These are phyloP conservation scores for Eueremaeus valkanovi DNA, from an alignment of 2,888 invertebrate genomes.

Conservation along the genomic window DNA sequence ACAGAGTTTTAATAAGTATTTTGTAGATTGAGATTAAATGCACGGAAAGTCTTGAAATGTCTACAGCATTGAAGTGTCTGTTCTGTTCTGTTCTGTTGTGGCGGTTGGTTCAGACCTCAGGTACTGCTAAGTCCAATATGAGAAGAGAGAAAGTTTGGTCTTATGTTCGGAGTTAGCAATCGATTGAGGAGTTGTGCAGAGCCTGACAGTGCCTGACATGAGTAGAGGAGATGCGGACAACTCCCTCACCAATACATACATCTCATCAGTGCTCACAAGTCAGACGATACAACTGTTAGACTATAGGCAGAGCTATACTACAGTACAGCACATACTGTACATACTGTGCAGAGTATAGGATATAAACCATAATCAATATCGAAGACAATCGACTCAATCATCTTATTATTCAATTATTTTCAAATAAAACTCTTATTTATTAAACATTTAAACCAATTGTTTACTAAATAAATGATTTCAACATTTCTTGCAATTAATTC, in stretches of 20 bases:
- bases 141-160: not conserved
- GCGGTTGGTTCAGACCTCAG: too few species aligned
- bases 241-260: constrained; percentile 32
- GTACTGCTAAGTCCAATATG: too few species aligned
- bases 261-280: not conserved
- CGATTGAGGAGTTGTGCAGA: constrained; percentile 20
- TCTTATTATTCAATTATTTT: not conserved
- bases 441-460: too few species aligned
- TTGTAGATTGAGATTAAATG: too few species aligned
- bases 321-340: not conserved
- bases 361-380: constrained; percentile 8
- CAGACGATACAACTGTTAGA: not conserved
- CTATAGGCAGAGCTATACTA: not conserved
- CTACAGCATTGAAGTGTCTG: not conserved
- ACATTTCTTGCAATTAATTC: too few species aligned
- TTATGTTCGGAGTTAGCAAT: not conserved
- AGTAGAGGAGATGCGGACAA: constrained; percentile 35
- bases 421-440: too few species aligned
- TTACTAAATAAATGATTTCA: too few species aligned
- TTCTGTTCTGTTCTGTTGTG: too few species aligned
- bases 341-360: not conserved
- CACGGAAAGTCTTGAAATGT: constrained; percentile 7
- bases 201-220: constrained; percentile 11
- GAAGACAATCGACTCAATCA: constrained; percentile 4
- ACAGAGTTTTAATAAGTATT: too few species aligned